Evolutionary conservation across 2,888 invertebrate genomes (phyloP), one percentile per base, ranked within the genome.

Genomic region (Polydrusus tereticollis): DNA sequence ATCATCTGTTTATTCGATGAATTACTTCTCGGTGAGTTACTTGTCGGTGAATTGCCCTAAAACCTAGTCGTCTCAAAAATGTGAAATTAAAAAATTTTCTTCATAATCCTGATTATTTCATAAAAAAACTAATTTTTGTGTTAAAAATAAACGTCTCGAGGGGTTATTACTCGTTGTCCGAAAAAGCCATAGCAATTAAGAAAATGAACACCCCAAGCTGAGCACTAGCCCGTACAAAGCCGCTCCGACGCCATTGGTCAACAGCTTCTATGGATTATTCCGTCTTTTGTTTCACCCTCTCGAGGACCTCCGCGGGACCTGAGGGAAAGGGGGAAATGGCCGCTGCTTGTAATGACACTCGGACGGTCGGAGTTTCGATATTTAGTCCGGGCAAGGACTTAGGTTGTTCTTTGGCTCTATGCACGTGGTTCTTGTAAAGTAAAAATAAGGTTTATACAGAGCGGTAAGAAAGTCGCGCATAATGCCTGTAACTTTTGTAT

Each of bases 221-320:
- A 69, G 59, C 72, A 65, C 69, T 64, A 69, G 69, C 69, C 73
- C 68, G 41, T 74, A 74, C 59, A 74, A 74, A 72, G 71, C 72
- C 60, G 70, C 80, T 73, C 75, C 82, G 80, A 83, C 83, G 84
- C 84, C 84, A 85, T 85, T 85, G 85, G 85, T 85, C 85, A 85
- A 82, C 84, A 79, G 81, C 83, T 82, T 84, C 80, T 85, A 85
- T 85, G 85, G 86, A 85, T 85, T 86, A 86, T 85, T 84, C 85
- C 82, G 84, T 85, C 85, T 85, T 85, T 86, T 86, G 86, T 86
- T 85, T 85, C 85, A 83, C 83, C 83, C 82, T 80, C 78, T 78
- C 63, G 33, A 14, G 41, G 43, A 33, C 47, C 29, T 20, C n/a
- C 43, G 43, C 77, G 65, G 75, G 76, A 73, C 75, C 69, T 43